Evolutionary conservation across 2,113 vertebrate species (phyloP).

Genomic region (Lamprotornis superbus): DNA sequence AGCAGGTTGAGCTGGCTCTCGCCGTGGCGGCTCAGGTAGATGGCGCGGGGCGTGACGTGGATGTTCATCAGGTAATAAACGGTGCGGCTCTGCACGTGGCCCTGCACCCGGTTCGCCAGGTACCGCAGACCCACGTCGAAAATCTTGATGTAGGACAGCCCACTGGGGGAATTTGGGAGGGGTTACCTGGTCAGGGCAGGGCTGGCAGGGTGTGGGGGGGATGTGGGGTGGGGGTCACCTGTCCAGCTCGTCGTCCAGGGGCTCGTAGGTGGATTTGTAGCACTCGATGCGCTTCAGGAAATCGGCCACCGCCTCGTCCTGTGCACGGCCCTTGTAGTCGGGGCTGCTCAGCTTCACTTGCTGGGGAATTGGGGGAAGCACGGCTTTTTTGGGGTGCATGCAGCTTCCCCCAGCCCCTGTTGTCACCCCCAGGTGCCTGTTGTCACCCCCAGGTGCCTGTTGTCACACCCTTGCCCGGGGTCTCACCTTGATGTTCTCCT

Average conservation of each 20-base stretch:
- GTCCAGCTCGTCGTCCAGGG: conserved; percentile 85
- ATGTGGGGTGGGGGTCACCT: conserved; percentile 63
- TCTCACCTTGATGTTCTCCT: conserved; percentile 86
- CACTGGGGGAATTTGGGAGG: conserved; percentile 32
- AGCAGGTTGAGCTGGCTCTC: no score
- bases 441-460: neutral
- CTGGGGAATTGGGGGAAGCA: conserved; percentile 19
- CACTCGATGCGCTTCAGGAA: conserved; percentile 90
- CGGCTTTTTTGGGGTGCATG: neutral
- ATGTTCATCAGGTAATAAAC: conserved; percentile 97
- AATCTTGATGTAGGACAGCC: conserved; percentile 92
- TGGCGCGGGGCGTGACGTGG: conserved; percentile 86
- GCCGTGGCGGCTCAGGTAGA: conserved; percentile 89
- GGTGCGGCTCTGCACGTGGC: conserved; percentile 89
- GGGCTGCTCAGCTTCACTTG: conserved; percentile 93
- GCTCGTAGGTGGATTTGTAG: conserved; percentile 84
- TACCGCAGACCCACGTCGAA: conserved; percentile 88
- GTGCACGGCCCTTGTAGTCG: conserved; percentile 82
- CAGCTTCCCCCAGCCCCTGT: neutral
- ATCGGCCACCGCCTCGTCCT: conserved; percentile 85
- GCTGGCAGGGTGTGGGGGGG: accelerated
- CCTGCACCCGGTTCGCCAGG: conserved; percentile 89
- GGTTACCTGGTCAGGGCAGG: neutral
- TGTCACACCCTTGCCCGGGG: neutral
- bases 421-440: neutral